Conservation (phyloP, 2,113 vertebrate species). For the Ciconia maguari region DNA sequence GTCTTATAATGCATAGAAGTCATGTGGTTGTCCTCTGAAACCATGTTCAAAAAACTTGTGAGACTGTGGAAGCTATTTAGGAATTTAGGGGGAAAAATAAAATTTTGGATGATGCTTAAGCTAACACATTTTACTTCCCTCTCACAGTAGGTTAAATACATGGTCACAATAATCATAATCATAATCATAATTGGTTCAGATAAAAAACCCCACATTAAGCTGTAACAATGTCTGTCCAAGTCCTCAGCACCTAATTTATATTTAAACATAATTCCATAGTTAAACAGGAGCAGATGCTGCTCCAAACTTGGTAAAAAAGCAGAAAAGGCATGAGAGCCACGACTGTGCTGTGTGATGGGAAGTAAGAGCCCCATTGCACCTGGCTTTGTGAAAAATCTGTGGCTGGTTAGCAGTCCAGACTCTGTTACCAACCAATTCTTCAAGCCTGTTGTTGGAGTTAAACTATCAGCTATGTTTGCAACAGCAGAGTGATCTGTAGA, state of each 20-base stretch:
- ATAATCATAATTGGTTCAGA: background rate
- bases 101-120: background rate
- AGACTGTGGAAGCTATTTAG: background rate
- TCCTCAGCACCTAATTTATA: background rate
- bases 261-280: background rate
- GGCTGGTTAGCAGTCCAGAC: background rate
- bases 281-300: background rate
- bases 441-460: background rate
- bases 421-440: background rate
- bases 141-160: background rate
- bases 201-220: rapidly evolving
- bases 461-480: background rate
- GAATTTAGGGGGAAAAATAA: background rate
- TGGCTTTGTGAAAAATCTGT: background rate
- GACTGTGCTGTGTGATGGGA: background rate
- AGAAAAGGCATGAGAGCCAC: background rate
- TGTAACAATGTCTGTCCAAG: background rate
- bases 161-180: background rate
- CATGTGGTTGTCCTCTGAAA: background rate
- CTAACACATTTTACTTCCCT: background rate
- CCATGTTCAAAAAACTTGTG: background rate
- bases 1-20: background rate
- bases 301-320: background rate
- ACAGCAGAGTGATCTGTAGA: background rate
- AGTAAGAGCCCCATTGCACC: background rate